A percentile compares a stretch with the other conserved stretches of the same genome.
phyloP scores from a whole-genome alignment of 2,113 vertebrate species.

The Chionis minor region DNA sequence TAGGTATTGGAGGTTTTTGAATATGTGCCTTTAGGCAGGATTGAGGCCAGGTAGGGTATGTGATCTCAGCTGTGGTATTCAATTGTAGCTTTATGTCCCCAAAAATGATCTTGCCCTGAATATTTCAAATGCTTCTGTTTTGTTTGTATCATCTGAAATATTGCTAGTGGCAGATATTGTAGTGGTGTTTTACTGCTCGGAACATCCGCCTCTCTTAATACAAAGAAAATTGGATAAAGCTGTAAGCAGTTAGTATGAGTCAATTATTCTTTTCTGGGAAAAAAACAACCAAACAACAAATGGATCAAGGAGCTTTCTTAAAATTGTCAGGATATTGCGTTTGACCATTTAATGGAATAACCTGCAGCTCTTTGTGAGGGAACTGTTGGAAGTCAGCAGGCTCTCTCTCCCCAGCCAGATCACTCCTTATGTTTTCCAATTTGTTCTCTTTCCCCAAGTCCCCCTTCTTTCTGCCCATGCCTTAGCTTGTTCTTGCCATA shows the following conservation, averaged over 20 bases:
- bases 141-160: not conserved
- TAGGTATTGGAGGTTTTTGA: not conserved
- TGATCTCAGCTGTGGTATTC: conserved; percentile 23
- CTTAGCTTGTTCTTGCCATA: not conserved
- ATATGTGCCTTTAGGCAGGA: not conserved
- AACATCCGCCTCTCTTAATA: not conserved
- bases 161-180: conserved; percentile 15
- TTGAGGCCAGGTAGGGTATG: not conserved
- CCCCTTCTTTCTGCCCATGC: not conserved
- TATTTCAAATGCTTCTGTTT: conserved; percentile 51
- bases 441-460: not conserved
- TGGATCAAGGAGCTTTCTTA: not conserved
- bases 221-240: conserved; percentile 16
- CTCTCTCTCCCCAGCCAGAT: not conserved
- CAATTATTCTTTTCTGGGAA: not conserved
- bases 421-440: not conserved
- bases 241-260: not conserved
- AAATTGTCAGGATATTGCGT: not conserved
- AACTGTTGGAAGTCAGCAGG: not conserved
- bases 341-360: not conserved
- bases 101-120: not conserved
- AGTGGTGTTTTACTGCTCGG: not conserved
- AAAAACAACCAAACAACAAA: not conserved
- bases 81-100: not conserved
- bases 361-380: not conserved